Conservation (phyloP, 1,140 invertebrate species). For the Drosophila tani region DNA sequence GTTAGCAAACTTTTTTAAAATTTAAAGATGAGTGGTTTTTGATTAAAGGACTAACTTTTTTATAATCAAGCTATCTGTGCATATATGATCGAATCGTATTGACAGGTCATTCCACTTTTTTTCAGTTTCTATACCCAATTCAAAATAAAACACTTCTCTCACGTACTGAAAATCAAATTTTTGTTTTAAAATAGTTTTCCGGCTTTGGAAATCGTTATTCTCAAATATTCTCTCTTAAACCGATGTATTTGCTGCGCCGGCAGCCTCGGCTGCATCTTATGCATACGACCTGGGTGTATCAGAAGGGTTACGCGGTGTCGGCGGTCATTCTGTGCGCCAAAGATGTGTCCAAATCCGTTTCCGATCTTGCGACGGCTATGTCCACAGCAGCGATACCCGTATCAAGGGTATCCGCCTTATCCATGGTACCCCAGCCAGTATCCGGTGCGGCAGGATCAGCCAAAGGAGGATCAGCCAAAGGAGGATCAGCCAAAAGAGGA, state of each 20-base stretch:
- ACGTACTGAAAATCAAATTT: neutral
- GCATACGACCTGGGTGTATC: neutral
- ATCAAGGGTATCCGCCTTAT: conserved; percentile 14
- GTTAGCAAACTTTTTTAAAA: too few species aligned
- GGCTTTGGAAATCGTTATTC: neutral
- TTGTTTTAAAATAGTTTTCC: neutral
- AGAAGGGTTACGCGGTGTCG: neutral
- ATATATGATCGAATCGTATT: neutral
- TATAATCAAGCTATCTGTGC: neutral
- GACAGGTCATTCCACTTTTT: too few species aligned
- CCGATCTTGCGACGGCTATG: conserved; percentile 23
- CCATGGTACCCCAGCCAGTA: conserved; percentile 5
- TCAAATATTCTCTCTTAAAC: conserved; percentile 7
- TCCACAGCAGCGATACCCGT: neutral
- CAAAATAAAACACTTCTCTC: conserved; percentile 12
- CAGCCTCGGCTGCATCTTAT: conserved; percentile 26
- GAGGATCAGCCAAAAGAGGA: neutral
- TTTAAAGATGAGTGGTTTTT: too few species aligned
- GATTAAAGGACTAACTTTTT: neutral
- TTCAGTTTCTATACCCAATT: conserved; percentile 16
- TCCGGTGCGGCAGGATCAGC: conserved; percentile 2
- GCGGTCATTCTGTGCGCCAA: neutral
- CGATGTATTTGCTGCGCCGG: conserved; percentile 48
- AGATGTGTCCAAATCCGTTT: conserved; percentile 34
- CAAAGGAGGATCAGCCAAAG: neutral